A percentile compares a stretch with the other conserved stretches of the same genome.
Conservation (phyloP, 92 coral and sea anemone genomes). For the Hydrozoanthus gracilis region DNA sequence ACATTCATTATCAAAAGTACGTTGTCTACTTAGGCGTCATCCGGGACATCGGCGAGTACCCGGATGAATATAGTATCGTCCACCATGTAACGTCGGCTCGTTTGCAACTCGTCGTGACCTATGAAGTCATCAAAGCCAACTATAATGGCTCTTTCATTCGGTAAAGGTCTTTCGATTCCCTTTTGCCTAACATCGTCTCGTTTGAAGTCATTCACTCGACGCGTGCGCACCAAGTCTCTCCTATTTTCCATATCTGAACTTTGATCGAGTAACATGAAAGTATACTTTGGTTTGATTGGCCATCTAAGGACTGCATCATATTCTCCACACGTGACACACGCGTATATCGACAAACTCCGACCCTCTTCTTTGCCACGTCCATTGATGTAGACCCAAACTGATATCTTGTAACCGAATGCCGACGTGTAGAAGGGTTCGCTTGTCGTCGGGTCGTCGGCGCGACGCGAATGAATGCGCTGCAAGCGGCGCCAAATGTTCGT, state of each 20-base stretch:
- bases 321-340: slow-evolving; percentile 91
- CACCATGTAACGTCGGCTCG: slow-evolving; percentile 69
- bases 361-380: slow-evolving; percentile 95
- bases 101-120: slow-evolving; percentile 82
- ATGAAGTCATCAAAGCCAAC: slow-evolving; percentile 98
- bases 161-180: slow-evolving; percentile 93
- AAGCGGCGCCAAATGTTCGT: slow-evolving; percentile 79
- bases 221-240: slow-evolving; percentile 90
- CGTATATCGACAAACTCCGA: slow-evolving; percentile 85
- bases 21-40: slow-evolving; percentile 9
- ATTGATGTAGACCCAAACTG: slow-evolving; percentile 91
- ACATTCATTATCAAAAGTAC: no score
- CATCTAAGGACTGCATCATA: slow-evolving; percentile 91
- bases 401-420: slow-evolving; percentile 92
- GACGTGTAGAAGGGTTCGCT: slow-evolving; percentile 97
- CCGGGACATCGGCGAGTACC: slow-evolving; percentile 82
- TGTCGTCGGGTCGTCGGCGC: slow-evolving; percentile 90
- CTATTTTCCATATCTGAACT: slow-evolving; percentile 74
- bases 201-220: slow-evolving; percentile 92
- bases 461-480: slow-evolving; percentile 85
- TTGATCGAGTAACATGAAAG: slow-evolving; percentile 90
- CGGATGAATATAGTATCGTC: slow-evolving; percentile 85
- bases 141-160: slow-evolving; percentile 95
- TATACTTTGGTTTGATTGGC: slow-evolving; percentile 97
- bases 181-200: slow-evolving; percentile 90